Evolutionary conservation across 2,888 invertebrate species (phyloP).

Genomic region (Caenorhabditis sinica): DNA sequence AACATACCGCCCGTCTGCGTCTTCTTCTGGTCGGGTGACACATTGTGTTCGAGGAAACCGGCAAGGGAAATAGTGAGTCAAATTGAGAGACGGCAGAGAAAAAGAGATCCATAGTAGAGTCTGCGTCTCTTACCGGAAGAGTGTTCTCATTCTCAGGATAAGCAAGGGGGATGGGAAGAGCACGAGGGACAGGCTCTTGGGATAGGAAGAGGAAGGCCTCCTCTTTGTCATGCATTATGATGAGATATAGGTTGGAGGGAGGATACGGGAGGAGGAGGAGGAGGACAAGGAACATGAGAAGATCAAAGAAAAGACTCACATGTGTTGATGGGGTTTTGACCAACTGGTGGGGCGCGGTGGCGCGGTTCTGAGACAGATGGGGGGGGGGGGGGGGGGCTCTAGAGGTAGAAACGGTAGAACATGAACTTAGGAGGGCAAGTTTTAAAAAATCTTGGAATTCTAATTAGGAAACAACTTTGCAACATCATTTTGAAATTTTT

Average conservation of each 20-base stretch:
- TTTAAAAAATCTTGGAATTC: too few relatives aligned
- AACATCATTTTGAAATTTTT: too few relatives aligned
- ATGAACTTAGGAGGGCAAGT: too few relatives aligned
- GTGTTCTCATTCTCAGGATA: not conserved
- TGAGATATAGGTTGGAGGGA: constrained; percentile 10
- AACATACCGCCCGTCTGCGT: constrained; percentile 36
- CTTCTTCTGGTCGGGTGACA: not conserved
- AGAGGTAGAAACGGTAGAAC: too few relatives aligned
- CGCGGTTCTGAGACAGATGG: too few relatives aligned
- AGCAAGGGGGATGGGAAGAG: not conserved
- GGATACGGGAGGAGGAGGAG: not conserved
- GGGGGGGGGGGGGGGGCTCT: too few relatives aligned
- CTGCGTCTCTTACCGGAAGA: not conserved
- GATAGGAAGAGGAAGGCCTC: constrained; percentile 19
- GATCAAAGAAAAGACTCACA: too few relatives aligned
- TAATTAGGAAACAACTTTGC: too few relatives aligned
- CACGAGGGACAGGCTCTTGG: not conserved
- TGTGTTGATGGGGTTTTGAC: too few relatives aligned
- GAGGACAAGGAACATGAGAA: not conserved
- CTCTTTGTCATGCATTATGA: constrained; percentile 23
- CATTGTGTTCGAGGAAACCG: constrained; percentile 35
- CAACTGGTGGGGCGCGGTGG: too few relatives aligned
- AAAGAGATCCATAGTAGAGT: not conserved
- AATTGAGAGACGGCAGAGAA: not conserved
- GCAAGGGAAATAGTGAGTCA: not conserved